phyloP scores from a whole-genome alignment of 2,797 vertebrate genomes.

The Eulemur mongoz region DNA sequence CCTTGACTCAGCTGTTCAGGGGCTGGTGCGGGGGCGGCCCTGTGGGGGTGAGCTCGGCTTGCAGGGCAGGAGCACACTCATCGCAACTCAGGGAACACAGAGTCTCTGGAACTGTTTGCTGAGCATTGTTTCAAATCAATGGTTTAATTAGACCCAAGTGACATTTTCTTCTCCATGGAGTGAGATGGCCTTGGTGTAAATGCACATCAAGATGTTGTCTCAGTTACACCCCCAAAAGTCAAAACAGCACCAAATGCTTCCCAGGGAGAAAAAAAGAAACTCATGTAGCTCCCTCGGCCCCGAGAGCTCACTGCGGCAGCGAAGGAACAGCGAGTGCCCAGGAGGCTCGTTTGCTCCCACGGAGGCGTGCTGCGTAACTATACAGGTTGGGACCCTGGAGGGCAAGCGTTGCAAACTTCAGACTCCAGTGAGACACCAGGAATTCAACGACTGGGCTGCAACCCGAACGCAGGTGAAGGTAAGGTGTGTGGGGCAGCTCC shows the following conservation, averaged over 20 bases:
- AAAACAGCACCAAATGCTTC: background rate
- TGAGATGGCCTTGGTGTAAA: background rate
- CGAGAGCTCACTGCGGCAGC: background rate
- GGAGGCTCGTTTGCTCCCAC: rapidly evolving
- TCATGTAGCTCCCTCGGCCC: rapidly evolving
- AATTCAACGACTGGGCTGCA: background rate
- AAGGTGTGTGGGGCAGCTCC: background rate
- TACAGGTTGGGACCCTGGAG: rapidly evolving
- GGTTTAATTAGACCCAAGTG: background rate
- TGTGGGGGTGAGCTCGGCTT: background rate
- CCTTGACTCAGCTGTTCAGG: background rate
- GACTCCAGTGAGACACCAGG: rapidly evolving
- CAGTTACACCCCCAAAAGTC: background rate
- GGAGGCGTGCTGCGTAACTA: rapidly evolving
- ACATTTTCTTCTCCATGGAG: background rate
- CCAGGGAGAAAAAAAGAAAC: background rate
- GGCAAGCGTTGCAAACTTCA: background rate
- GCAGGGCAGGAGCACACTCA: background rate
- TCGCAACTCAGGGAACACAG: rapidly evolving
- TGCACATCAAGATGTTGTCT: background rate
- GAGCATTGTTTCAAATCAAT: background rate
- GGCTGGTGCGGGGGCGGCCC: background rate
- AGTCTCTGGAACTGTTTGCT: background rate
- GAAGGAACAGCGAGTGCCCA: background rate
- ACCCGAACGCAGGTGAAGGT: background rate